Base-by-base conservation (phyloP, 2,113 vertebrate genomes). In the Andinoacara biseriatus region DNA sequence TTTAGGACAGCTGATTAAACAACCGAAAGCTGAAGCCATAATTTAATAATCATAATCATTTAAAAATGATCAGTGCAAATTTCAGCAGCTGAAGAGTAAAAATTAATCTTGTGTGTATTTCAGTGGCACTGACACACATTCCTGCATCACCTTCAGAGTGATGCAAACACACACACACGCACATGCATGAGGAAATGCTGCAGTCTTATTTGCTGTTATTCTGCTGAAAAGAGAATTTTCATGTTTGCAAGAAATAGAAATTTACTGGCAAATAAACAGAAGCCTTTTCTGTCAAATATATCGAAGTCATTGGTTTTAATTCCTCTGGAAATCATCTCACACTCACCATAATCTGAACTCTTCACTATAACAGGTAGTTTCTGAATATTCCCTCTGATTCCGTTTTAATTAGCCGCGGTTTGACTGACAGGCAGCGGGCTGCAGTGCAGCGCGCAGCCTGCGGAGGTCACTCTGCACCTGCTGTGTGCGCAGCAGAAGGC, bases 381-480 rank as follows among this genome's bases (percentile, higher is more conserved):
- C 26, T 14, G 24, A 31, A 5, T 58, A 43, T 43, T 40, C 17
- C 7, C 33, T 0, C 58, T 3, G 20, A 31, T 31, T 1, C 7
- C n/a, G 31, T 49, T 35, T 52, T n/a, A 31, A 69, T 5, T 0
- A 31, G 26, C 26, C 52, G 67, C 3, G 26, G n/a, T 58, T 58
- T 76, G 74, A 58, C 35, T 58, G 74, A 43, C 35, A 31, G 24
- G 40, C n/a, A 26, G 29, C 46, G 22, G 35, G 52, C 76, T 92
- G 91, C 89, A 88, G 88, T 87, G 88, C 54, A 0, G 3, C 1
- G 2, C 15, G 33, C 8, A 9, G 72, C 93, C 94, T 91, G 87
- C 26, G 78, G 95, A 87, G 90, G 94, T 87, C 95, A 58, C 86
- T 91, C 65, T 93, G 83, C 74, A 43, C 90, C 93, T 76, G 78